Base-by-base conservation (phyloP, 1,140 invertebrate species). In the Zaprionus ghesquierei region DNA sequence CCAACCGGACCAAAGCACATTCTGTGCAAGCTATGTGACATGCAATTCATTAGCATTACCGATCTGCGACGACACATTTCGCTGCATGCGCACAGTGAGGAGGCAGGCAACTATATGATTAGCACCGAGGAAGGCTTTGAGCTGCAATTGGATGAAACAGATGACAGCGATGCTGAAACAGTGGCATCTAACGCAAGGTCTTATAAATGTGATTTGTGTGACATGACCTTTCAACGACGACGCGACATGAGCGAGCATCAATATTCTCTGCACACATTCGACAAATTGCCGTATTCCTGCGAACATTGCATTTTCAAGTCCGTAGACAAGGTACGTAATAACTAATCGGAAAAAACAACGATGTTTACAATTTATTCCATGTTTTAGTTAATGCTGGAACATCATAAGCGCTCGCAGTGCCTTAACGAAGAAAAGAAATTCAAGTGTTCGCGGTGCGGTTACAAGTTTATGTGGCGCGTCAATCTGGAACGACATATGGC, bases 101-200 rank as follows among this genome's bases (percentile, higher is more conserved):
- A 64, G 15, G 18, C 63, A 0, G 22, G 29, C 22, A 81, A 73
- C 18, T 89, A 89, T 64, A 86, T 89, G 77, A 89, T 89, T 10
- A 74, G 81, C 41, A 89, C 86, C 6, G 81, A 81, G 15, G 63
- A 70, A 12, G 85, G 85, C 1, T 90, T 89, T 46, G 85, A 89
- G 66, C 44, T 89, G 5, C 46, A 76, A 9, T 31, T 89, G n/a
- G 78, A 89, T 5, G 85, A 89, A n/a, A 86, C 85, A 6, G 85
- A 89, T n/a, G 85, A 89, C 10, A 85, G 86, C 18, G 85, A 89
- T 13, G 75, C 85, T 33, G 85, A 89, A 13, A 22, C 44, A 8
- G 31, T 31, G 3, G 38, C 25, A 13, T 23, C 49, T 15, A 27
- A 50, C 4, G 46, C 9, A 6, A 64, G 65, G 10, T 33, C 49